A percentile compares a stretch with the other conserved stretches of the same genome.
Conservation (phyloP, 1,140 invertebrate species). For the Platorchestia sp. region DNA sequence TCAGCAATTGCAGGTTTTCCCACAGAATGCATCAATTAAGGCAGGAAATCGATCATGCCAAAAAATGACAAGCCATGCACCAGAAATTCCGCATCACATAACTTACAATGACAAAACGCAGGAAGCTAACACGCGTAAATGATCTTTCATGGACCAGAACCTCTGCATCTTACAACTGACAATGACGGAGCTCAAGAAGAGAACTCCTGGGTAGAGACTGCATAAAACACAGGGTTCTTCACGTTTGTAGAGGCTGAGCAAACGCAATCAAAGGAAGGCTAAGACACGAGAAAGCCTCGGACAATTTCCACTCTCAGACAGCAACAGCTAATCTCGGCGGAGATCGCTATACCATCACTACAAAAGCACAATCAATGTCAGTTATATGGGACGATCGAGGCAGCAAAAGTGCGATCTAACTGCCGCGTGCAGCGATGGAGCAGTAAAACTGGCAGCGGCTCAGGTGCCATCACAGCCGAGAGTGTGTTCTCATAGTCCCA, state of each 20-base stretch:
- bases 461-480: not conserved
- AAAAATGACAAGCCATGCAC: no score
- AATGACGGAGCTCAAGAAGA: not conserved
- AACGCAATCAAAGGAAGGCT: not conserved
- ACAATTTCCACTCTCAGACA: not conserved
- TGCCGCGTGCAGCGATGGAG: not conserved
- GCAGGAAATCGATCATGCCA: no score
- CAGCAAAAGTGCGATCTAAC: not conserved
- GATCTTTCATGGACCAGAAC: not conserved
- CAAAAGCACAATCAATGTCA: slow-evolving; percentile 16
- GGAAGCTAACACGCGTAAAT: not conserved
- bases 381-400: not conserved
- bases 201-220: not conserved
- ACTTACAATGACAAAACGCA: no score
- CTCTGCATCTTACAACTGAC: not conserved
- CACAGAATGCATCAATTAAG: no score
- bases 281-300: not conserved
- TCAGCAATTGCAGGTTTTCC: no score
- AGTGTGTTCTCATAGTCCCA: no score
- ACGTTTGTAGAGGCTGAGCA: not conserved
- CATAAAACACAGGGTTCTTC: not conserved
- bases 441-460: not conserved
- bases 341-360: slow-evolving; percentile 18
- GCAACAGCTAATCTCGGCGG: not conserved
- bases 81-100: no score